Conservation (phyloP, 2,888 invertebrate species). For the Mesodorylaimus sp. region DNA sequence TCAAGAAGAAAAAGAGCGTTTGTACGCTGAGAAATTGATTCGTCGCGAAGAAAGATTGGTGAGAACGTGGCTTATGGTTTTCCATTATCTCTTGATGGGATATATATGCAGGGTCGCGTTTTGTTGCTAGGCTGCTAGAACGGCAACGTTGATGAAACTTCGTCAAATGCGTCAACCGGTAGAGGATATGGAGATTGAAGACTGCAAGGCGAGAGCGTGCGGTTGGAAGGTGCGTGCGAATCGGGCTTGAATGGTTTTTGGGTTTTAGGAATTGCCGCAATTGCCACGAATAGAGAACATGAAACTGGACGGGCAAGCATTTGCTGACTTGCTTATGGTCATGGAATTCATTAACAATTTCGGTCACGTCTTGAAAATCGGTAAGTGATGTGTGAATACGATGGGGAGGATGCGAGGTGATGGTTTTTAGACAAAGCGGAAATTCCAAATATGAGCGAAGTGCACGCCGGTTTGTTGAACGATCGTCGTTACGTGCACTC, state of each 20-base stretch:
- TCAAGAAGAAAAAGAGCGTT: slow-evolving; percentile 45
- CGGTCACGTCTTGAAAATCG: slow-evolving; percentile 77
- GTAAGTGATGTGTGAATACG: slow-evolving; percentile 39
- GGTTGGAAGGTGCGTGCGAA: no score
- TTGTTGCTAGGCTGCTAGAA: slow-evolving; percentile 35
- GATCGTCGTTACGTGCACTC: slow-evolving; percentile 27
- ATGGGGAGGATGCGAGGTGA: neutral
- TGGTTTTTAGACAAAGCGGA: slow-evolving; percentile 53
- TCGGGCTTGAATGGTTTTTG: neutral
- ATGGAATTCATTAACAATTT: slow-evolving; percentile 91
- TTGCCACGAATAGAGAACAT: slow-evolving; percentile 59
- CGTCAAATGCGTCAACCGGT: slow-evolving; percentile 64
- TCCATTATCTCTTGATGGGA: slow-evolving; percentile 35
- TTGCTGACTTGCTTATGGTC: slow-evolving; percentile 80
- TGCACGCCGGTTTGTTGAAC: slow-evolving; percentile 32
- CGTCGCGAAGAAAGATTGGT: slow-evolving; percentile 7
- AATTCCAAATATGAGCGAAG: slow-evolving; percentile 54
- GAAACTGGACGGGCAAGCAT: slow-evolving; percentile 63
- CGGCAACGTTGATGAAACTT: slow-evolving; percentile 46
- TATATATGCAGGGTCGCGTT: neutral
- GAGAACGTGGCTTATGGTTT: neutral
- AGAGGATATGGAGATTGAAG: slow-evolving; percentile 66
- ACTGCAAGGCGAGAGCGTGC: slow-evolving; percentile 25
- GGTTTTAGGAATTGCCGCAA: slow-evolving; percentile 33
- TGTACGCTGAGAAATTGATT: slow-evolving; percentile 8